These are phyloP conservation scores for Didymodactylos carnosus DNA, from an alignment of 2,888 invertebrate species.

Conservation along the genomic window DNA sequence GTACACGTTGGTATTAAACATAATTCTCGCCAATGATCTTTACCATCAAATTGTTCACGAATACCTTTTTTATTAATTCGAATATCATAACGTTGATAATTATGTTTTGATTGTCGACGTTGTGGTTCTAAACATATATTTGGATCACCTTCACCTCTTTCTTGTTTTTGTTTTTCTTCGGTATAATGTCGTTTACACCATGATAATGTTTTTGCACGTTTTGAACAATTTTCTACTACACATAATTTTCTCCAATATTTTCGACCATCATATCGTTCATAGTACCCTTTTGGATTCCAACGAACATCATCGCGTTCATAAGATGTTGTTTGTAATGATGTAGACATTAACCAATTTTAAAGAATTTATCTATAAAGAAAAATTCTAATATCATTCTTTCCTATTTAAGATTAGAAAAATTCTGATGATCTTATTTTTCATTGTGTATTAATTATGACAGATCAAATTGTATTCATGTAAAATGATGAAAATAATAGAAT, in stretches of 20 bases:
- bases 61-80: not conserved
- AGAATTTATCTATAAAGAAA: too few species aligned
- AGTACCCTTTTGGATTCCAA: not conserved
- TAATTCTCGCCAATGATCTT: not conserved
- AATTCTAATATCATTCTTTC: too few species aligned
- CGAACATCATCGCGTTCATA: not conserved
- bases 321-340: not conserved
- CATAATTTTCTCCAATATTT: not conserved
- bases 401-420: too few species aligned
- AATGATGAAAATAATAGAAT: too few species aligned
- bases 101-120: too few species aligned
- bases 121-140: too few species aligned
- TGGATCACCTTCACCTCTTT: too few species aligned
- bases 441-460: too few species aligned
- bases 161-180: not conserved
- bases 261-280: not conserved
- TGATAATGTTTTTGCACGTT: not conserved
- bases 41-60: not conserved
- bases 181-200: not conserved
- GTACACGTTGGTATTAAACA: not conserved
- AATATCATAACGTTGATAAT: not conserved
- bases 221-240: not conserved
- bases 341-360: too few species aligned
- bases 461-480: too few species aligned
- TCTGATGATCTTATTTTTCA: too few species aligned